A percentile compares a stretch with the other conserved stretches of the same genome.
phyloP scores from a whole-genome alignment of 2,797 vertebrate species.

The Channa striata region DNA sequence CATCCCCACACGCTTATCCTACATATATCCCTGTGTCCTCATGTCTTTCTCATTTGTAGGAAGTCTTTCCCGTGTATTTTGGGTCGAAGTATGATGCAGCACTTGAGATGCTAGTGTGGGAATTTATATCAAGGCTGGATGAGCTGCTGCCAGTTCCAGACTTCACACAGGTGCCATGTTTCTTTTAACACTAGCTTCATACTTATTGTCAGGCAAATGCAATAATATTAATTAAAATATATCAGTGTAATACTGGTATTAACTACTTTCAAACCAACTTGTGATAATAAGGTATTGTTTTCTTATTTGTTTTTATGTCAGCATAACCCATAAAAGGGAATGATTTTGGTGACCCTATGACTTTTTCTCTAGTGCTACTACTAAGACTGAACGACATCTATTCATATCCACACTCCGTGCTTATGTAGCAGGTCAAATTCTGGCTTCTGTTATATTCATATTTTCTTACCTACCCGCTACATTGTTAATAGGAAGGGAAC shows the following conservation, averaged over 20 bases:
- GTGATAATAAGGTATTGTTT: too few species aligned
- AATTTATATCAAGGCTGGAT: constrained; percentile 86
- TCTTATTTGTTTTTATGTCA: too few species aligned
- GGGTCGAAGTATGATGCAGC: constrained; percentile 79
- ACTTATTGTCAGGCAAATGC: neutral
- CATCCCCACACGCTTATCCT: neutral
- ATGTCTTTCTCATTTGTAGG: constrained; percentile 48
- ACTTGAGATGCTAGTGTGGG: constrained; percentile 84
- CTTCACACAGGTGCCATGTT: constrained; percentile 81
- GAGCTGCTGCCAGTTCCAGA: constrained; percentile 81
- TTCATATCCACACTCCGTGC: neutral
- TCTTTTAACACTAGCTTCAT: neutral
- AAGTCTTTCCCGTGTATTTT: constrained; percentile 79
- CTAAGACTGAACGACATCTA: neutral
- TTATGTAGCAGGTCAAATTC: neutral
- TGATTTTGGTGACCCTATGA: neutral
- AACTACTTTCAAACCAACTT: too few species aligned
- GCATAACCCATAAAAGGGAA: too few species aligned
- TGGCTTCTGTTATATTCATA: neutral
- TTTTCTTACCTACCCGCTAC: neutral
- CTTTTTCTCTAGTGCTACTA: neutral
- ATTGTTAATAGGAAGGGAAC: neutral
- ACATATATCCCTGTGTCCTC: neutral
- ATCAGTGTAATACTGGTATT: neutral
- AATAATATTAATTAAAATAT: neutral